Percentiles rank a stretch among this genome's conserved stretches.
Evolutionary conservation across 64 coral and sea anemone species (phyloP).

Genomic region (Pocillopora verrucosa): DNA sequence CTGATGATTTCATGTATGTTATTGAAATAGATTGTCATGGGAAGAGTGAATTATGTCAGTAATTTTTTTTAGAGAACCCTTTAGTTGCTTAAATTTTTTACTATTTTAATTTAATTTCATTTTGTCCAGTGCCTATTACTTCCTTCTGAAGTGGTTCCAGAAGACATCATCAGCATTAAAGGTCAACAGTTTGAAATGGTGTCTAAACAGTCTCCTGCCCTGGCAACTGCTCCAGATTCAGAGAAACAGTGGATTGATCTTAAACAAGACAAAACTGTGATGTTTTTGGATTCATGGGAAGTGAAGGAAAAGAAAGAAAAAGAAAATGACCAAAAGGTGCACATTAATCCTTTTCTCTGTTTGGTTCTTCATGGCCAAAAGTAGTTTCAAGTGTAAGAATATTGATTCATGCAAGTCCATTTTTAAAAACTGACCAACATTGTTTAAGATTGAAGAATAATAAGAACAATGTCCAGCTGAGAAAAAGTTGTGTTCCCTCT

Average conservation of each 20-base stretch:
- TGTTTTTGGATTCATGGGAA: conserved; percentile 36
- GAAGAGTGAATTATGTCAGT: too few species aligned
- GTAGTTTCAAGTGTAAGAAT: too few species aligned
- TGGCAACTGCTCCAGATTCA: not conserved
- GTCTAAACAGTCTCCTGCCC: conserved; percentile 20
- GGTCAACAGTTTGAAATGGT: conserved; percentile 30
- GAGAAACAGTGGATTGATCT: conserved; percentile 26
- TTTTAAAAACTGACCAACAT: too few species aligned
- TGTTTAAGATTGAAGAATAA: too few species aligned
- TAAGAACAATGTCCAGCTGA: too few species aligned
- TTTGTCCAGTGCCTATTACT: conserved; percentile 23
- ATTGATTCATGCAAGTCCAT: too few species aligned
- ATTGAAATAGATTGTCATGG: too few species aligned
- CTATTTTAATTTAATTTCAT: not conserved
- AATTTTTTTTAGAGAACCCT: too few species aligned
- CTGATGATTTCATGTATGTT: too few species aligned
- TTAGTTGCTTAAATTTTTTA: not conserved
- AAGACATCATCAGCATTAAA: conserved; percentile 64
- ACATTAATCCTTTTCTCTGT: too few species aligned
- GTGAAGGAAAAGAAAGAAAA: conserved; percentile 11
- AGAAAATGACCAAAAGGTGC: conserved; percentile 15
- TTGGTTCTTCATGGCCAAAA: too few species aligned
- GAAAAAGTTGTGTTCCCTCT: too few species aligned
- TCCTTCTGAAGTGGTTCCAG: conserved; percentile 43
- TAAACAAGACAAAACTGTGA: not conserved